Percentiles rank a stretch among this genome's conserved stretches.
phyloP scores from a whole-genome alignment of 2,888 invertebrate species.

The Macrosoma leucophasiata region DNA sequence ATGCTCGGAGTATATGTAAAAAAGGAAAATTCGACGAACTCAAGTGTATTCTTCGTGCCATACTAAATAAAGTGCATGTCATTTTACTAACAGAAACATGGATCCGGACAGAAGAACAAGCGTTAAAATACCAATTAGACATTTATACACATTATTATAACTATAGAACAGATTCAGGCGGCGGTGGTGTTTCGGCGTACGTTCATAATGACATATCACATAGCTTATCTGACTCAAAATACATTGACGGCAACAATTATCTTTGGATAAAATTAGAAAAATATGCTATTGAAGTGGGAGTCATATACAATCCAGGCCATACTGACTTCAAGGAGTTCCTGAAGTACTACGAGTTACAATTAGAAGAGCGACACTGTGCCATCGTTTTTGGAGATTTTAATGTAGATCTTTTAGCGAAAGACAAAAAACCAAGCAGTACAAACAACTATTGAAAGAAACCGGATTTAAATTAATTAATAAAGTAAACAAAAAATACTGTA shows the following conservation, averaged over 20 bases:
- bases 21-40: constrained; percentile 11
- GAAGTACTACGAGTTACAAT: constrained; percentile 9
- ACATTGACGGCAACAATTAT: constrained; percentile 12
- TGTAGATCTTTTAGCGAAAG: constrained; percentile 13
- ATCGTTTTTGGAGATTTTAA: constrained; percentile 23
- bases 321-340: constrained; percentile 13
- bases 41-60: constrained; percentile 3
- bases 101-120: constrained; percentile 1
- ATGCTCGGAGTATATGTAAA: constrained; percentile 12
- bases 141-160: constrained; percentile 2
- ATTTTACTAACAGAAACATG: constrained; percentile 10
- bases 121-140: background rate
- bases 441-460: constrained; percentile 4
- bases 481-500: constrained; percentile 16
- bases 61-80: constrained; percentile 5
- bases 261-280: constrained; percentile 13
- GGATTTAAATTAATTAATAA: constrained; percentile 21
- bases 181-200: constrained; percentile 15
- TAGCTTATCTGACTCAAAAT: constrained; percentile 8
- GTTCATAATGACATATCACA: constrained; percentile 11
- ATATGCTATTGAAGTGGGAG: constrained; percentile 8
- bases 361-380: constrained; percentile 12
- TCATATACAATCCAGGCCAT: constrained; percentile 11
- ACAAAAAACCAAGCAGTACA: constrained; percentile 5
- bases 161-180: constrained; percentile 4